These are phyloP conservation scores for Triplophysa yarkandensis DNA, from an alignment of 2,797 vertebrate species.

Conservation along the genomic window DNA sequence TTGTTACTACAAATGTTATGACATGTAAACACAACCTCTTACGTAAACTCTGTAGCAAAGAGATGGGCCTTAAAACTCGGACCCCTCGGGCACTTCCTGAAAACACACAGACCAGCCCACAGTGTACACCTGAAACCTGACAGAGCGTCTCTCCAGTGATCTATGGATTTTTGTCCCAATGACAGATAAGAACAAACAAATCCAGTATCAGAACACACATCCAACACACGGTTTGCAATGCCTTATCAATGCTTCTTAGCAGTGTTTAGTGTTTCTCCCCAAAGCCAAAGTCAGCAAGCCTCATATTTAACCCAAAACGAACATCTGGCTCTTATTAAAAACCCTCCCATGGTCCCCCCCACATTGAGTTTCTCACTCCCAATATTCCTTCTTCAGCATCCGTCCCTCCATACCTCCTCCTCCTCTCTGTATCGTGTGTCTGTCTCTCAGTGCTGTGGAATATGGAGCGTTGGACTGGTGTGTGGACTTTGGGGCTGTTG, in stretches of 20 bases:
- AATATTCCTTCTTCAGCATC: constrained; percentile 31
- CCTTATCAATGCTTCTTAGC: not conserved
- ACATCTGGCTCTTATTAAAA: constrained; percentile 26
- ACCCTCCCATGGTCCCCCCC: not conserved
- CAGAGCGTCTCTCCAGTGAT: not conserved
- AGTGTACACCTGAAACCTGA: not conserved
- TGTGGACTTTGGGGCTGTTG: constrained; percentile 64
- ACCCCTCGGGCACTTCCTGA: constrained; percentile 20
- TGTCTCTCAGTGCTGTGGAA: constrained; percentile 51
- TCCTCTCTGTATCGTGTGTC: not conserved
- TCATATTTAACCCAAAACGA: not conserved
- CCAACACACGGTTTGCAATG: not conserved
- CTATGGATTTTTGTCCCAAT: not conserved
- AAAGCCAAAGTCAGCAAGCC: not conserved
- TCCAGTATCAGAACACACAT: too few relatives aligned
- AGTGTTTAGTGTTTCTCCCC: not conserved
- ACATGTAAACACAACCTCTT: not conserved
- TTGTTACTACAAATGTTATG: not conserved
- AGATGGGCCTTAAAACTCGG: not conserved
- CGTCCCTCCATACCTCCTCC: constrained; percentile 14
- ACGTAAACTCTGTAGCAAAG: not conserved
- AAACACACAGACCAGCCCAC: not conserved
- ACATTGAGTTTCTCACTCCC: constrained; percentile 28
- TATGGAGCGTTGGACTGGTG: constrained; percentile 62
- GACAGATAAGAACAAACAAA: not conserved